Evolutionary conservation across 2,113 vertebrate genomes (phyloP).

Genomic region (Leuciscus idus): DNA sequence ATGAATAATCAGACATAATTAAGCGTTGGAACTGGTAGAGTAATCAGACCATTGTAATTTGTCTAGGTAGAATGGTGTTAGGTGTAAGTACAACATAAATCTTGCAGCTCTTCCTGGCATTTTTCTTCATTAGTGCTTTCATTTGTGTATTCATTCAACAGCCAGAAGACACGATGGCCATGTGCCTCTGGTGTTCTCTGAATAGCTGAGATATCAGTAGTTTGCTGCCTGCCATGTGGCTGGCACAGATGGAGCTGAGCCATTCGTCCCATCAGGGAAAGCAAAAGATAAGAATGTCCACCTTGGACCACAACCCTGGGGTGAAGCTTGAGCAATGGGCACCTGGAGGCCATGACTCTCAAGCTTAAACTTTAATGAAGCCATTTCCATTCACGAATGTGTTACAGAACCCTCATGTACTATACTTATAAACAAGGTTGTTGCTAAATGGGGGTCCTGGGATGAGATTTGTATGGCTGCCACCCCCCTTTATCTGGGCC

Average conservation of each 20-base stretch:
- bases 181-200: background rate
- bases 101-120: background rate
- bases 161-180: background rate
- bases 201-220: background rate
- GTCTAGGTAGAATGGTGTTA: background rate
- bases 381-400: slow-evolving; percentile 21
- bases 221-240: slow-evolving; percentile 28
- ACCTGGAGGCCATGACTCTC: slow-evolving; percentile 6
- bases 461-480: background rate
- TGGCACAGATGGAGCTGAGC: slow-evolving; percentile 37
- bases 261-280: slow-evolving; percentile 11
- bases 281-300: background rate
- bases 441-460: background rate
- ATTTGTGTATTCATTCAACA: background rate
- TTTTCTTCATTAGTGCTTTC: background rate
- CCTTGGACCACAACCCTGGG: slow-evolving; percentile 4
- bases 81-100: background rate
- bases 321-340: background rate
- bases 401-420: background rate
- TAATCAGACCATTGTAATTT: background rate
- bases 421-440: background rate
- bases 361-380: slow-evolving; percentile 28
- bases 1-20: background rate
- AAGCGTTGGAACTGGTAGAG: background rate
- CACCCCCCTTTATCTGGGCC: background rate